phyloP scores from a whole-genome alignment of 2,888 invertebrate genomes.

The Oxytorus armatus region DNA sequence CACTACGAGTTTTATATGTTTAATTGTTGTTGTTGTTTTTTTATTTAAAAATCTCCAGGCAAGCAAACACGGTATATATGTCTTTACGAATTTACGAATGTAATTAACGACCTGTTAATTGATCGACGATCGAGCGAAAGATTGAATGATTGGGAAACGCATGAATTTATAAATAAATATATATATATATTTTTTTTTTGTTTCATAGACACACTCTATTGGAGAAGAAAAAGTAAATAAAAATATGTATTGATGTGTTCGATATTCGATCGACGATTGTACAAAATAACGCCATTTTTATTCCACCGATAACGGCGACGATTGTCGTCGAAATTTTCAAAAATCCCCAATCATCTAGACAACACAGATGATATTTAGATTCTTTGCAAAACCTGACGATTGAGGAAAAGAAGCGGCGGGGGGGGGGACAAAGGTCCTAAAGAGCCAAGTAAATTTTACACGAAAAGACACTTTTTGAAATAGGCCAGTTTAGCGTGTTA shows the following conservation, averaged over 20 bases:
- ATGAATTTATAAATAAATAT: slow-evolving; percentile 19
- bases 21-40: slow-evolving; percentile 18
- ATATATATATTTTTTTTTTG: slow-evolving; percentile 37
- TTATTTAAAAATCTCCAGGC: slow-evolving; percentile 13
- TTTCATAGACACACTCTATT: slow-evolving; percentile 28
- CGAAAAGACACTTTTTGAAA: slow-evolving; percentile 15
- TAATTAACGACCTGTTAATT: too few species aligned
- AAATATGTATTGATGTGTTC: slow-evolving; percentile 38
- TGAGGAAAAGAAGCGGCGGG: background rate
- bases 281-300: slow-evolving; percentile 44
- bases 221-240: slow-evolving; percentile 15
- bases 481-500: too few species aligned
- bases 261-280: slow-evolving; percentile 40
- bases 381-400: slow-evolving; percentile 27
- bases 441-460: background rate
- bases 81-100: slow-evolving; percentile 21
- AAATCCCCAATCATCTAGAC: background rate
- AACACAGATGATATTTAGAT: background rate
- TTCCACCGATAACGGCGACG: slow-evolving; percentile 26
- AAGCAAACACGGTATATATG: slow-evolving; percentile 34
- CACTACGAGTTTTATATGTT: too few species aligned
- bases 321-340: slow-evolving; percentile 2
- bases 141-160: slow-evolving; percentile 29
- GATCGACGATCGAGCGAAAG: slow-evolving; percentile 6
- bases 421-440: background rate